Conservation (phyloP, 2,113 vertebrate genomes). For the Butorides virescens region DNA sequence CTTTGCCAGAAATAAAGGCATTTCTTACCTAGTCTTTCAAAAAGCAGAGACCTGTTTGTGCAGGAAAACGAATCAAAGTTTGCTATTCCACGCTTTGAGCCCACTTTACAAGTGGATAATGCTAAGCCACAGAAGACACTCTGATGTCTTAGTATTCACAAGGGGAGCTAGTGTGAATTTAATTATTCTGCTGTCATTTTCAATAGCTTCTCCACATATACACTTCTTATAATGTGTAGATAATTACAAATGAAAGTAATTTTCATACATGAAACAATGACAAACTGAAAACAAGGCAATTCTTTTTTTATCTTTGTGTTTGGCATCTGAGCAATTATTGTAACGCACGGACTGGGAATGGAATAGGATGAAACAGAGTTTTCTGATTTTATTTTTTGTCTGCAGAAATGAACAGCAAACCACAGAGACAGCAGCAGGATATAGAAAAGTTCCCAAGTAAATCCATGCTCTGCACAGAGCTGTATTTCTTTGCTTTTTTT, state of each 20-base stretch:
- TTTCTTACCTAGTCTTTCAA: neutral
- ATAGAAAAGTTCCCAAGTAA: neutral
- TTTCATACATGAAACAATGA: constrained; percentile 58
- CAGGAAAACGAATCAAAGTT: constrained; percentile 10
- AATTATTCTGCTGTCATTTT: constrained; percentile 40
- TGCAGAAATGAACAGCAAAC: neutral
- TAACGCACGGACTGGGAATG: neutral
- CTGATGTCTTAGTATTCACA: neutral
- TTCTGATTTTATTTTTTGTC: neutral
- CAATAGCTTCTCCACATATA: constrained; percentile 28
- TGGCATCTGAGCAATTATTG: neutral
- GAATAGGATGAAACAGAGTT: constrained; percentile 3
- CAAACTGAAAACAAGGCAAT: neutral
- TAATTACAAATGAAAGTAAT: constrained; percentile 41
- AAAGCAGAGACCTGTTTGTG: neutral
- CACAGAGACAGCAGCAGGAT: neutral
- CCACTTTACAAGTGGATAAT: neutral
- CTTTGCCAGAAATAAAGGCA: neutral
- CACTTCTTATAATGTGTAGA: constrained; percentile 2
- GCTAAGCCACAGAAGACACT: neutral
- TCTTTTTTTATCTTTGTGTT: constrained; percentile 13
- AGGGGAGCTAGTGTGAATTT: constrained; percentile 17
- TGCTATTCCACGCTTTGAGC: neutral
- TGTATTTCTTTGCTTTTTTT: neutral
- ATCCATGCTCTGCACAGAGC: neutral